Evolutionary conservation across 2,797 vertebrate genomes (phyloP).

Genomic region (Neosilurus hyrtlii): DNA sequence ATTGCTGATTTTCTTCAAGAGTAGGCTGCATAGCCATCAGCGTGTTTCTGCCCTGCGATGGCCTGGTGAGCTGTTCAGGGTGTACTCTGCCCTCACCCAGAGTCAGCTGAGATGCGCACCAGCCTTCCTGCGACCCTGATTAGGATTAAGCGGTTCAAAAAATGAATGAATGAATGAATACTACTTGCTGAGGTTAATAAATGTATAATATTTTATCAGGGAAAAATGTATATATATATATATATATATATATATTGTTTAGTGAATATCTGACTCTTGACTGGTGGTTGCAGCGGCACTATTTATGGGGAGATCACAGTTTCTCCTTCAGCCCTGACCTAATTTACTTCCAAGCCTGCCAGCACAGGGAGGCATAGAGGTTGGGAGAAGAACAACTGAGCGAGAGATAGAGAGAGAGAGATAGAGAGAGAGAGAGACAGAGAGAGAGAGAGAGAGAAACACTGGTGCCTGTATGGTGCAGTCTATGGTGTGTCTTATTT

Average conservation of each 20-base stretch:
- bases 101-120: no score
- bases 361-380: slow-evolving; percentile 36
- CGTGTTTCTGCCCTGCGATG: no score
- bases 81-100: no score
- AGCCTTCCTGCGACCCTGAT: no score
- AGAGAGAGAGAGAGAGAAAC: slow-evolving; percentile 37
- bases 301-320: slow-evolving; percentile 52
- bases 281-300: slow-evolving; percentile 29
- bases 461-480: slow-evolving; percentile 54
- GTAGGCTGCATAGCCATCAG: no score
- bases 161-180: neutral
- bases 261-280: slow-evolving; percentile 12
- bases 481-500: slow-evolving; percentile 59
- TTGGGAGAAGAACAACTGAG: slow-evolving; percentile 17
- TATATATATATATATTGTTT: neutral
- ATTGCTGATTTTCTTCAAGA: no score
- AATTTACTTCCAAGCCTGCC: slow-evolving; percentile 55
- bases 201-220: neutral
- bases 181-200: neutral
- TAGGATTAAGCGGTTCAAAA: no score
- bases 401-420: slow-evolving; percentile 25
- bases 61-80: no score
- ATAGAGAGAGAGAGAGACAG: slow-evolving; percentile 13
- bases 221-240: no score
- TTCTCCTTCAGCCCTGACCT: slow-evolving; percentile 65